Percentiles rank a stretch among this genome's conserved stretches.
Evolutionary conservation across 1,140 invertebrate species (phyloP).

Genomic region (Sinonovacula constricta): DNA sequence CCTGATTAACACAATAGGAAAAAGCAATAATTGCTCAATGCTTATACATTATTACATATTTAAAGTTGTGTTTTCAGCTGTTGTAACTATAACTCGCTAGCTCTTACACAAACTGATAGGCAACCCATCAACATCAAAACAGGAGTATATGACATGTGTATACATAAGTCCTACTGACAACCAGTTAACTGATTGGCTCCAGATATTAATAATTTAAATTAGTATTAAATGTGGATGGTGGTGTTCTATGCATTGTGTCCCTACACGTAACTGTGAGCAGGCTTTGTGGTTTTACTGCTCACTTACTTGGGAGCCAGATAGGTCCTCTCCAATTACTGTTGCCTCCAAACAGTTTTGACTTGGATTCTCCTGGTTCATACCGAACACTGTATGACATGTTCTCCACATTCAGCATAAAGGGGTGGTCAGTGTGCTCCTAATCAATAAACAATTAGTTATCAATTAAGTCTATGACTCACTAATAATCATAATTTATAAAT

Average conservation of each 20-base stretch:
- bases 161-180: no score
- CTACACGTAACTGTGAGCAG: no score
- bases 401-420: conserved; percentile 67
- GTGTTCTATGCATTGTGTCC: no score
- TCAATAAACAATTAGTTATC: conserved; percentile 18
- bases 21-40: no score
- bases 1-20: background rate
- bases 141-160: background rate
- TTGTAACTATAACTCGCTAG: background rate
- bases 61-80: no score
- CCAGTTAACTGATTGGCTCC: no score
- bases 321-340: conserved; percentile 80
- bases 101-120: background rate
- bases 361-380: conserved; percentile 78
- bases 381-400: conserved; percentile 67
- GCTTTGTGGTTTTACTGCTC: no score
- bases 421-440: conserved; percentile 68
- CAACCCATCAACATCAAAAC: background rate
- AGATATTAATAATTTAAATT: no score
- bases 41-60: no score
- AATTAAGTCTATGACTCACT: no score
- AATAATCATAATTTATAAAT: no score
- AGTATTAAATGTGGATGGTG: no score
- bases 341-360: conserved; percentile 78
- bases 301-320: conserved; percentile 78